Base-by-base conservation (phyloP, 1,140 invertebrate genomes). In the Cyphomyrmex costatus region DNA sequence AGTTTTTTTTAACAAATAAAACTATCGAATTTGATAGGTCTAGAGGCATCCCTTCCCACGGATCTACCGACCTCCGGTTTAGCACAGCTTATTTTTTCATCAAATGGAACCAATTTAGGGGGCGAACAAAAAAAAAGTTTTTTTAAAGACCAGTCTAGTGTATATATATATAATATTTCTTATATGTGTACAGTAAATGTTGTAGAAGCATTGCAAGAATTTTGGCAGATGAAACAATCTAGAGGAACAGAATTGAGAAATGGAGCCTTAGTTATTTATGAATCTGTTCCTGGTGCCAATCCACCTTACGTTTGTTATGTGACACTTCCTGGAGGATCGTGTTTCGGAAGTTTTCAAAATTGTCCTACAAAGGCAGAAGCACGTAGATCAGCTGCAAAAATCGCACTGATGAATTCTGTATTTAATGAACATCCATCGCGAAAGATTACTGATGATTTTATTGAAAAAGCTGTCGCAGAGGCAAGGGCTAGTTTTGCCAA, bases 181-280 rank as follows among this genome's bases (percentile, higher is more conserved):
- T 53, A 21, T 91, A 93, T 95, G 24, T 94, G 96, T 95, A 86
- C 95, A 98, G 98, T 99, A 85, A 99, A 99, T 95, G 98, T 99
- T 14, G 98, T 99, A 36, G 98, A 99, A 95, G 98, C 98, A 12
- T 95, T 99, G 36, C 98, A 99, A 95, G 98, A 99, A 95, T 99
- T 99, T 95, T 99, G 98, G 98, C 98, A 99, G 95, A 98, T 99
- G 98, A 99, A 99, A 95, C 97, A 98, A 92, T 97, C 97, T 46
- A 95, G 98, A 88, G 97, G 98, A n/a, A 97, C 97, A 7, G 98
- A 98, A 92, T 95, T 98, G 46, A 97, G 98, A 91, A 98, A 98
- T 92, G 98, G 98, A 33, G 98, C 98, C 5, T 96, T 99, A 86
- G 98, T 99, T 79, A 98, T 99, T 92, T 99, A 99, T 94, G 98